Percentiles rank a stretch among this genome's conserved stretches.
Evolutionary conservation across 2,888 invertebrate species (phyloP).

Genomic region (Hypolimnas misippus): DNA sequence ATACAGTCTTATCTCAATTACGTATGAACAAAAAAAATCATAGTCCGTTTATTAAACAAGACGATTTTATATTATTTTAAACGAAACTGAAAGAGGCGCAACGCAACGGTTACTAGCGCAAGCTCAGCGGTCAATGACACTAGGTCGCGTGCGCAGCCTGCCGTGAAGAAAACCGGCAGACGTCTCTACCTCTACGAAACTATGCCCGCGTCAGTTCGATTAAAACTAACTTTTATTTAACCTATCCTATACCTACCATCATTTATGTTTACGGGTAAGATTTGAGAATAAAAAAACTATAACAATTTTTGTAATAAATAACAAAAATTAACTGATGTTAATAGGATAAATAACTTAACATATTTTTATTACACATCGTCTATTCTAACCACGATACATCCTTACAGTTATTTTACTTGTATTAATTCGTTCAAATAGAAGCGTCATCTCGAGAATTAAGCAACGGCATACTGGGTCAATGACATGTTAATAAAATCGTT

Average conservation of each 20-base stretch:
- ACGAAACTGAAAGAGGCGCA: constrained; percentile 52
- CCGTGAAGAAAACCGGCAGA: constrained; percentile 35
- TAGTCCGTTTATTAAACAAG: constrained; percentile 10
- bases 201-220: background rate
- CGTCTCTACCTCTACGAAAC: background rate
- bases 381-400: background rate
- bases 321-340: no score
- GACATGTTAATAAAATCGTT: background rate
- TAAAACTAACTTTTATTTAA: background rate
- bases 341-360: no score
- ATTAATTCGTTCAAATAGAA: background rate
- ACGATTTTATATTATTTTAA: constrained; percentile 34
- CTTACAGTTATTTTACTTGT: background rate
- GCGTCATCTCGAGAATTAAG: constrained; percentile 6
- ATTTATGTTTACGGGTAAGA: no score
- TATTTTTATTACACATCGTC: no score
- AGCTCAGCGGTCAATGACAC: constrained; percentile 71
- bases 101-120: constrained; percentile 52
- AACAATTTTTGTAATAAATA: no score
- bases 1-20: background rate
- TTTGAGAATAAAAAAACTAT: no score
- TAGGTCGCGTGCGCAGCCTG: constrained; percentile 70
- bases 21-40: constrained; percentile 12
- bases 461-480: constrained; percentile 4
- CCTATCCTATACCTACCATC: no score